Base-by-base conservation (phyloP, 2,888 invertebrate species). In the Hyles lineata region DNA sequence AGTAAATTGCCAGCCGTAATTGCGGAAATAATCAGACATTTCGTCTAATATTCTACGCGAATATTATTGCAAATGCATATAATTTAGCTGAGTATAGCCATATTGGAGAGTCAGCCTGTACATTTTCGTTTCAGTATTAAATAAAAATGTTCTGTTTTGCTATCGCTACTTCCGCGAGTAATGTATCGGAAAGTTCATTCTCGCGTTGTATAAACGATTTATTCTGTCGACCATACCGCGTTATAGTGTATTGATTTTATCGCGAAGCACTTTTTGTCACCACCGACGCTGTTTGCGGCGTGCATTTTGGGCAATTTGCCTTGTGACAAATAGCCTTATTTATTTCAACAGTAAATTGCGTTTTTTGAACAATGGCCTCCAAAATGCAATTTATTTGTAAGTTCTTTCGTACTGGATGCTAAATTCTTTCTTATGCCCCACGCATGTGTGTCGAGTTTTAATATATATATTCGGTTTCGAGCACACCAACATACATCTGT, bases 161-260 rank as follows among this genome's bases (percentile, higher is more conserved):
- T 63, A 58, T 23, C 72, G 6, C n/a, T 72, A 63, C 55, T 17
- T 7, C 21, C 29, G 29, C 15, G 62, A 50, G 29, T 55, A 63
- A 72, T 72, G 62, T 63, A 21, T 52, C 62, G 71, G 62, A 72
- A 72, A 63, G 62, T 63, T 62, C 52, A 55, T 72, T 71, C 50
- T 55, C 62, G 62, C 52, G 55, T 55, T 17, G 62, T 15, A 43
- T 21, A 58, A 58, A 32, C 67, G 35, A 67, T 72, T 58, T 67
- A 72, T 72, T 72, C 67, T 72, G 58, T 67, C 6, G 58, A 52
- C 72, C 32, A 35, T 67, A 72, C 72, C 63, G 55, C 50, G 70
- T 70, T 59, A 63, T 32, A 72, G 32, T 19, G 62, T 72, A 67
- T 67, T 67, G 72, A 72, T 72, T 72, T 67, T 72, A 67, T 72